Evolutionary conservation across 1,140 invertebrate species (phyloP).

Genomic region (Lordiphosa stackelbergi): DNA sequence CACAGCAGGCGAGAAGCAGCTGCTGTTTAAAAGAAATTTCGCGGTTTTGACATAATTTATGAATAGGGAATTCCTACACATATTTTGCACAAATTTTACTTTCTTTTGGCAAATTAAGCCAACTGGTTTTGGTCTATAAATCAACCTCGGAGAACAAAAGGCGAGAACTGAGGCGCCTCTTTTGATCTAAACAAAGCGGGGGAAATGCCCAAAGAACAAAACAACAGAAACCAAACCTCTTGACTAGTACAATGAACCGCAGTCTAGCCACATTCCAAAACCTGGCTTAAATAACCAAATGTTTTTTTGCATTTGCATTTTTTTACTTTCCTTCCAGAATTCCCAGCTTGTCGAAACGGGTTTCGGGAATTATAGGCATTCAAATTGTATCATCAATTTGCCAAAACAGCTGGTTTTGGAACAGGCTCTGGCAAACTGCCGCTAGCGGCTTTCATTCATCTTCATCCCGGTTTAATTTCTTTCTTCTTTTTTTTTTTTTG

Average conservation of each 20-base stretch:
- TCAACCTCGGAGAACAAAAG: constrained; percentile 33
- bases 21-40: not conserved
- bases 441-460: constrained; percentile 33
- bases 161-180: constrained; percentile 37
- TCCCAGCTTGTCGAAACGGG: constrained; percentile 59
- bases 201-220: constrained; percentile 34
- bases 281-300: not conserved
- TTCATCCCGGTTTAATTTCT: constrained; percentile 10
- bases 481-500: constrained; percentile 1
- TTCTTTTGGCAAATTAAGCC: constrained; percentile 47
- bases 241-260: constrained; percentile 33
- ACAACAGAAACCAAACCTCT: constrained; percentile 20
- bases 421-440: constrained; percentile 8
- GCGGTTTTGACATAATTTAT: constrained; percentile 4
- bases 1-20: no score
- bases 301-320: constrained; percentile 13
- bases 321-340: constrained; percentile 41
- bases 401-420: constrained; percentile 33
- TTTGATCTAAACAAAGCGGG: constrained; percentile 14
- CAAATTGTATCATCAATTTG: no score
- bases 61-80: not conserved
- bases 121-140: constrained; percentile 62
- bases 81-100: constrained; percentile 61
- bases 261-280: constrained; percentile 18
- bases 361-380: constrained; percentile 27